Base-by-base conservation (phyloP, 1,140 invertebrate genomes). In the Aphaenogaster floridana region DNA sequence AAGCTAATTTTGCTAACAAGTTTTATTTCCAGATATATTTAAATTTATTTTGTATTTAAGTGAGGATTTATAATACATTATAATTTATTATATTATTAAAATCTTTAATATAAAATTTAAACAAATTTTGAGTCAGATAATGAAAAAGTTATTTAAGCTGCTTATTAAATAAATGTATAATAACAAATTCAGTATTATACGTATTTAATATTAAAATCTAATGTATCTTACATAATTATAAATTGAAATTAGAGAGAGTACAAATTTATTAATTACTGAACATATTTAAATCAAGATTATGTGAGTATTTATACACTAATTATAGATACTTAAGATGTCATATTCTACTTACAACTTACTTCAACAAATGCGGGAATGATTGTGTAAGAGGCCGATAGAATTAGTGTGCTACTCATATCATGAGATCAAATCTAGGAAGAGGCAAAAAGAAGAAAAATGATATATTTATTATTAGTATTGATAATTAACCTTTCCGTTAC, bases 301-400 rank as follows among this genome's bases (percentile, higher is more conserved):
- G n/a, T 54, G n/a, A 61, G n/a, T 66, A 39, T 28, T 8, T 64
- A 39, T 71, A 4, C 21, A 64, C 42, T 7, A 72, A 15, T 86
- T 88, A 0, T 42, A 91, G 90, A 8, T 91, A 15, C 2, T 91
- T 2, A 90, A 89, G 50, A 84, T 59, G 0, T 87, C 90, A 0
- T 91, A 90, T 36, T 89, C 89, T 0, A 74, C 52, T 11, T 91
- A 68, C 17, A 91, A 86, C 9, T 1, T 91, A 36, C 36, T 91
- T 39, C 86, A 90, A 52, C 50, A 71, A 21, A 78, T 8, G 5
- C 54, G 54, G 54, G 8, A 21, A 8, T 68, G 4, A 69, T 42
- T 42, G 9, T 42, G 39, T 69, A 57, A n/a, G 9, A 57, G 48
- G 6, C 39, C 5, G 4, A 54, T 36, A 9, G 17, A n/a, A 54